Conservation (phyloP, 2,888 invertebrate genomes). For the Polietes domitor region DNA sequence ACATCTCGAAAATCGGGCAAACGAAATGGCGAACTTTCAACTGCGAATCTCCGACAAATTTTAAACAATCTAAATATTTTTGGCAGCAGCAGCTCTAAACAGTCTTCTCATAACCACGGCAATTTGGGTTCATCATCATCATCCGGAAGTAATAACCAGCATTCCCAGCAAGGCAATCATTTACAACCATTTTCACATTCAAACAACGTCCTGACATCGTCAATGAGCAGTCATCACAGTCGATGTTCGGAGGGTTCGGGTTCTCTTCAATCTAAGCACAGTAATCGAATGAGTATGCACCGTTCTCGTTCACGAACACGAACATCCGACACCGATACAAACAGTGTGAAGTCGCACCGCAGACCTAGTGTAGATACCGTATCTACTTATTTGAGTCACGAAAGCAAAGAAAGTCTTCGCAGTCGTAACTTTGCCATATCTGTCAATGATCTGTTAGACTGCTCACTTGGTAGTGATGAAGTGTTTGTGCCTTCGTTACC, state of each 20-base stretch:
- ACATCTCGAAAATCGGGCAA: constrained; percentile 73
- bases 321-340: constrained; percentile 81
- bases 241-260: constrained; percentile 80
- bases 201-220: constrained; percentile 77
- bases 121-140: constrained; percentile 29
- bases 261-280: constrained; percentile 76
- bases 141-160: constrained; percentile 43
- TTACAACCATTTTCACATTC: constrained; percentile 76
- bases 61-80: constrained; percentile 92
- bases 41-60: constrained; percentile 87
- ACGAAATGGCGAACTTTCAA: constrained; percentile 80
- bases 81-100: constrained; percentile 77
- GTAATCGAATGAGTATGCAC: constrained; percentile 78
- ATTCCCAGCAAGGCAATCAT: constrained; percentile 69
- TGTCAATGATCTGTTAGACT: constrained; percentile 86
- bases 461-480: constrained; percentile 88
- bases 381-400: constrained; percentile 93
- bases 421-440: constrained; percentile 82
- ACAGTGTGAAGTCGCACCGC: constrained; percentile 88
- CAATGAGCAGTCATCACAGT: constrained; percentile 79
- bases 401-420: constrained; percentile 87
- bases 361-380: constrained; percentile 93
- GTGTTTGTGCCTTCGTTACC: constrained; percentile 82
- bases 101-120: constrained; percentile 62
- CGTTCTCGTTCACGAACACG: constrained; percentile 80